These are phyloP conservation scores for Drosophila neonasuta DNA, from an alignment of 2,888 invertebrate genomes.

Conservation along the genomic window DNA sequence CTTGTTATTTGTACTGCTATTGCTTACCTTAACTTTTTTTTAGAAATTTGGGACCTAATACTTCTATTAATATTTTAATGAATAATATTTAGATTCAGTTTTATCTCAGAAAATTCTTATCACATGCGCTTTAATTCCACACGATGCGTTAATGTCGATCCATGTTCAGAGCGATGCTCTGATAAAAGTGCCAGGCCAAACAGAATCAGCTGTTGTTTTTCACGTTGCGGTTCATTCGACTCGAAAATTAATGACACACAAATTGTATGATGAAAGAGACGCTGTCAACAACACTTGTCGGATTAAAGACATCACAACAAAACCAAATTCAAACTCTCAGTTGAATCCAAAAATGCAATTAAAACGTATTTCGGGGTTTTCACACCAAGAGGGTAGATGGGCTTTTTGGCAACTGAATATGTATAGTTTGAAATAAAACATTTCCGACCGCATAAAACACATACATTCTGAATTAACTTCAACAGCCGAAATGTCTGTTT, in stretches of 20 bases:
- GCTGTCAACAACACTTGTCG: constrained; percentile 76
- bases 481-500: no score
- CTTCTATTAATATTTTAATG: no score
- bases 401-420: no score
- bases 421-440: no score
- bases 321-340: constrained; percentile 1
- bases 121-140: constrained; percentile 73
- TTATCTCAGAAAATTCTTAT: constrained; percentile 61
- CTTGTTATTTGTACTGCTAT: not conserved
- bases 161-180: not conserved
- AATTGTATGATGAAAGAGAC: constrained; percentile 71
- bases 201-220: constrained; percentile 72
- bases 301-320: constrained; percentile 44
- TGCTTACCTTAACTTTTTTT: no score
- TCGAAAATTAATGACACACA: constrained; percentile 71
- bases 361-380: no score
- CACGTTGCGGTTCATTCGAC: constrained; percentile 64
- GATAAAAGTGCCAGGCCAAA: constrained; percentile 49
- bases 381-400: no score
- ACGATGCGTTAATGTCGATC: constrained; percentile 49
- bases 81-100: not conserved
- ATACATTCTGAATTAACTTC: no score
- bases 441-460: no score
- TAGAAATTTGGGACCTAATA: no score
- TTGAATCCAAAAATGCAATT: not conserved